Percentiles rank a stretch among this genome's conserved stretches.
These are phyloP conservation scores for Emys orbicularis DNA, from an alignment of 2,797 vertebrate species.

Conservation along the genomic window DNA sequence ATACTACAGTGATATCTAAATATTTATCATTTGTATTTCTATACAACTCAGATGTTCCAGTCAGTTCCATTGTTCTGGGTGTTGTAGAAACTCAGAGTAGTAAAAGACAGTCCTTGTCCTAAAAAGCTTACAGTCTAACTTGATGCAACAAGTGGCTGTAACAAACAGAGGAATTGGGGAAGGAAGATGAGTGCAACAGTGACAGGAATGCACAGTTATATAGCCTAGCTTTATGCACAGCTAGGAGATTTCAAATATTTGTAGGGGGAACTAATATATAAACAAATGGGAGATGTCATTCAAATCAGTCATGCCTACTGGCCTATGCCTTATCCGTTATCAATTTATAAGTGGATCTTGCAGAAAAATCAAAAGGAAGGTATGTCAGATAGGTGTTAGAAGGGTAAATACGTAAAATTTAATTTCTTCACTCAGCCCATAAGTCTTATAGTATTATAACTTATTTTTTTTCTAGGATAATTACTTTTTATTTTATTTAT, in stretches of 20 bases:
- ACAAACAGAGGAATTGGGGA: background rate
- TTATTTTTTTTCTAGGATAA: background rate
- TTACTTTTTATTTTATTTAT: background rate
- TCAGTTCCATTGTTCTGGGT: background rate
- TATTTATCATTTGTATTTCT: background rate
- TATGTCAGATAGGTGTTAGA: background rate
- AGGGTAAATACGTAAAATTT: constrained; percentile 9
- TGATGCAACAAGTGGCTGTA: background rate
- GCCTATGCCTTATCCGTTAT: background rate
- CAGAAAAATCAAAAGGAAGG: background rate
- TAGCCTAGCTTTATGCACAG: background rate
- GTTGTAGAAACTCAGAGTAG: background rate
- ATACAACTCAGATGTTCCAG: background rate
- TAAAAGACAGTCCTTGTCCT: background rate
- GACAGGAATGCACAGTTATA: background rate
- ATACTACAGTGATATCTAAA: background rate
- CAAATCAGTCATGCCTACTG: constrained; percentile 26
- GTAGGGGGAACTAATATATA: background rate
- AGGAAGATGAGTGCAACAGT: background rate
- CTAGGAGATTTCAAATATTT: background rate
- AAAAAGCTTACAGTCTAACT: background rate
- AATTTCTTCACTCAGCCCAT: background rate
- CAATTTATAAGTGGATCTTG: background rate
- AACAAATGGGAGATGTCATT: background rate
- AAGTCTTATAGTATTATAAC: background rate